A percentile compares a stretch with the other conserved stretches of the same genome.
phyloP scores from a whole-genome alignment of 2,113 vertebrate species.

The Boleophthalmus pectinirostris region DNA sequence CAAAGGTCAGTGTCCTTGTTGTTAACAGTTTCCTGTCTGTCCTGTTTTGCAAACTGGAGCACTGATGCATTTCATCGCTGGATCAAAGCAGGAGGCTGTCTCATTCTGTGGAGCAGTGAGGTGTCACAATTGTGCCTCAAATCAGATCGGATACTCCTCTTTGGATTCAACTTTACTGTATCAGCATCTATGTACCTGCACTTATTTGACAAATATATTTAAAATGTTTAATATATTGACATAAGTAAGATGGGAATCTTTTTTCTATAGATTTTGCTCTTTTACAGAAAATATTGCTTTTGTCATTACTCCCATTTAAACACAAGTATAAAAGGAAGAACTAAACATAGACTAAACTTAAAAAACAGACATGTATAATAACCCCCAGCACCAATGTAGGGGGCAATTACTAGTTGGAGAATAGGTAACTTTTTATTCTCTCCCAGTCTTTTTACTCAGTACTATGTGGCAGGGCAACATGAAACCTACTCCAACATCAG shows the following conservation, averaged over 20 bases:
- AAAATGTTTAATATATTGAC: not conserved
- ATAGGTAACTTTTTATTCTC: not conserved
- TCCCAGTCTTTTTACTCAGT: not conserved
- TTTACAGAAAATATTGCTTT: not conserved
- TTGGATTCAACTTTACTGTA: not conserved
- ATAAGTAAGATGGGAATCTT: no score
- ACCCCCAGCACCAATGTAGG: not conserved
- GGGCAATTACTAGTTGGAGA: not conserved
- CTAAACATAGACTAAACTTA: not conserved
- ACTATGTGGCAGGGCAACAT: slow-evolving; percentile 41
- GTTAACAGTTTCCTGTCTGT: slow-evolving; percentile 72
- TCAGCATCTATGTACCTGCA: not conserved
- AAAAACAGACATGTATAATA: no score
- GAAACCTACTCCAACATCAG: slow-evolving; percentile 68
- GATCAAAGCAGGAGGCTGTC: slow-evolving; percentile 52
- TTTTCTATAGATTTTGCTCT: no score
- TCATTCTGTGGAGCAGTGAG: slow-evolving; percentile 28
- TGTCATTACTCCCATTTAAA: not conserved
- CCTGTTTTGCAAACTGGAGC: slow-evolving; percentile 54
- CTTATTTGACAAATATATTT: not conserved
- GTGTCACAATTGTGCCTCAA: slow-evolving; percentile 9
- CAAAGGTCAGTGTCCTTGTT: slow-evolving; percentile 61
- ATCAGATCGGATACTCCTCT: not conserved
- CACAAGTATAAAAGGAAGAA: not conserved
- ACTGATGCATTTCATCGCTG: slow-evolving; percentile 56